A percentile compares a stretch with the other conserved stretches of the same genome.
Conservation (phyloP, 2,888 invertebrate genomes). For the Autographa gamma region DNA sequence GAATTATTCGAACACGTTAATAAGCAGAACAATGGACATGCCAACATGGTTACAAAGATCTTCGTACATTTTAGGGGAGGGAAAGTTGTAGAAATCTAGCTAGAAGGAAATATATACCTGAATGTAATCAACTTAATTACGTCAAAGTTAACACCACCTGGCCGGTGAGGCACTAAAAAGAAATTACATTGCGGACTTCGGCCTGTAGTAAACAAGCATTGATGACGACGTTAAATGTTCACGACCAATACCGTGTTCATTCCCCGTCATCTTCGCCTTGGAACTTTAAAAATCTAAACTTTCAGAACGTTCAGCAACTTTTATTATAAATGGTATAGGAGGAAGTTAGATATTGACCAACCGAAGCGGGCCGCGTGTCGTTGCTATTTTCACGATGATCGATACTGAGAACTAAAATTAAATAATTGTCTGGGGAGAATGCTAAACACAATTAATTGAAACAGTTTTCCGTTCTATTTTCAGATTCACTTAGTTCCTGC, state of each 20-base stretch:
- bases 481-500: constrained; percentile 30
- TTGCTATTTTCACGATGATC: constrained; percentile 36
- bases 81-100: not conserved
- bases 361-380: constrained; percentile 10
- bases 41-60: constrained; percentile 6
- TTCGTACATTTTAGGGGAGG: not conserved
- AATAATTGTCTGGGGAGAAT: not conserved
- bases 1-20: constrained; percentile 18
- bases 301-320: constrained; percentile 18
- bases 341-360: constrained; percentile 24
- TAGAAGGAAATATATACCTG: constrained; percentile 1
- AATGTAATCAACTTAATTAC: constrained; percentile 28
- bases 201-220: constrained; percentile 28
- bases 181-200: constrained; percentile 39
- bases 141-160: constrained; percentile 41
- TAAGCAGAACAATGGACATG: constrained; percentile 8
- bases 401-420: constrained; percentile 27
- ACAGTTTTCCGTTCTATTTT: constrained; percentile 26
- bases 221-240: constrained; percentile 35
- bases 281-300: constrained; percentile 26
- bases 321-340: constrained; percentile 18
- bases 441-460: constrained; percentile 2
- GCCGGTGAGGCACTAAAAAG: constrained; percentile 39
- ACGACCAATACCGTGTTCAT: constrained; percentile 16
- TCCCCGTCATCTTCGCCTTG: constrained; percentile 4